These are phyloP conservation scores for Drosophila mulleri DNA, from an alignment of 2,888 invertebrate species.

Conservation along the genomic window DNA sequence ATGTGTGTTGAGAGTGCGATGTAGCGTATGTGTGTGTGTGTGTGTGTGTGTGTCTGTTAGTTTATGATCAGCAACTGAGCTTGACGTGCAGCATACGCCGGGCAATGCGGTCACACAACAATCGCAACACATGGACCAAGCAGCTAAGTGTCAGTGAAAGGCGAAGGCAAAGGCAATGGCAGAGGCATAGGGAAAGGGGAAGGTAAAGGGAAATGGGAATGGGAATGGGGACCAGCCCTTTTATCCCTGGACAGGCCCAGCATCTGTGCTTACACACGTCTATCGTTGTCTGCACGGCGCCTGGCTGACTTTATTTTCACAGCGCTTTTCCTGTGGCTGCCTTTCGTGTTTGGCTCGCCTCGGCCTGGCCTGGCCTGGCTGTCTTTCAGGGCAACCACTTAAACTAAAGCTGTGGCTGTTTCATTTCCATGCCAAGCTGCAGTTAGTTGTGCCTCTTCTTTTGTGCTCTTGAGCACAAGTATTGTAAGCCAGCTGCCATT, in stretches of 20 bases:
- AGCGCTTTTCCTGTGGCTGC: constrained; percentile 45
- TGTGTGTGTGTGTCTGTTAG: constrained; percentile 47
- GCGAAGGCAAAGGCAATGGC: neutral
- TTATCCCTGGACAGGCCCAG: constrained; percentile 8
- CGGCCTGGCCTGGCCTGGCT: neutral
- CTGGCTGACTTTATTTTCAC: constrained; percentile 55
- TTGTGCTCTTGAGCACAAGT: constrained; percentile 19
- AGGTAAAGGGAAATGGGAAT: no score
- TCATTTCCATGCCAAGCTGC: constrained; percentile 60
- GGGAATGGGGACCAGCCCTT: neutral
- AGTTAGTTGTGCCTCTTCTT: constrained; percentile 43
- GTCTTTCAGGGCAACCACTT: constrained; percentile 52
- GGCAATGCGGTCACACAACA: constrained; percentile 60
- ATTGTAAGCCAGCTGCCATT: constrained; percentile 55
- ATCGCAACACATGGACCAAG: constrained; percentile 45
- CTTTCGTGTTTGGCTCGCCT: constrained; percentile 48
- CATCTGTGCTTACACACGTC: constrained; percentile 48
- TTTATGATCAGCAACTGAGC: constrained; percentile 75
- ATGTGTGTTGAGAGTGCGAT: constrained; percentile 21
- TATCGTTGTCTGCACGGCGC: constrained; percentile 38
- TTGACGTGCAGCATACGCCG: constrained; percentile 70
- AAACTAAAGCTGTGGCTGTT: constrained; percentile 37
- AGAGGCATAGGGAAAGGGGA: no score
- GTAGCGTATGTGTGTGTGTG: constrained; percentile 39
- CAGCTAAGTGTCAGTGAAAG: constrained; percentile 5